A percentile compares a stretch with the other conserved stretches of the same genome.
Evolutionary conservation across 1,140 invertebrate genomes (phyloP).

Genomic region (Ericerus pela): DNA sequence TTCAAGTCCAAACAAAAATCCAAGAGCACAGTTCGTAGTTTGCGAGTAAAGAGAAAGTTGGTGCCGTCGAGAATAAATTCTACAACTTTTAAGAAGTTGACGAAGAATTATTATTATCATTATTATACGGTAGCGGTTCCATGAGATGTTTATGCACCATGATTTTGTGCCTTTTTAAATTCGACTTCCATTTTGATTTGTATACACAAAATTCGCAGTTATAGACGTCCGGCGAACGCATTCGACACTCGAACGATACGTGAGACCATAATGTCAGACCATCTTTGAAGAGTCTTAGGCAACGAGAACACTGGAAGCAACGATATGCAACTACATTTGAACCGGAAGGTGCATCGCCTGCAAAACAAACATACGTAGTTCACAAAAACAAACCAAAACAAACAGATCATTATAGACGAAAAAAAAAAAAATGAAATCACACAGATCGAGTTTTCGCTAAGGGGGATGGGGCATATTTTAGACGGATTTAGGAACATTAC

Average conservation of each 20-base stretch:
- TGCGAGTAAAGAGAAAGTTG: no score
- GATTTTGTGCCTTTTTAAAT: slow-evolving; percentile 13
- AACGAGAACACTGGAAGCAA: slow-evolving; percentile 7
- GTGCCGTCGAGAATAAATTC: no score
- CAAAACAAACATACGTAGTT: slow-evolving; percentile 1
- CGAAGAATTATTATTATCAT: neutral
- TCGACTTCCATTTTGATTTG: slow-evolving; percentile 8
- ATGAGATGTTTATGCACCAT: slow-evolving; percentile 12
- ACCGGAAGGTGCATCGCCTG: slow-evolving; percentile 1
- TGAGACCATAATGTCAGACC: slow-evolving; percentile 25
- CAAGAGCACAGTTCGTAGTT: no score
- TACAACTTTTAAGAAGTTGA: slow-evolving; percentile 4
- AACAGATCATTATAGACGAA: no score
- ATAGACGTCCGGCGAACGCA: slow-evolving; percentile 33
- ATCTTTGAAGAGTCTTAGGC: slow-evolving; percentile 6
- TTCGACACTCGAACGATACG: slow-evolving; percentile 36
- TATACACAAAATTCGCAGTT: slow-evolving; percentile 11
- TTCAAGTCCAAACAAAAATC: no score
- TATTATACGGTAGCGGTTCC: no score
- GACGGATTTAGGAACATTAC: no score
- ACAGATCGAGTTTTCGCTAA: no score
- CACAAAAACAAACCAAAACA: neutral
- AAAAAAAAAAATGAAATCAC: no score
- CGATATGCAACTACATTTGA: slow-evolving; percentile 1
- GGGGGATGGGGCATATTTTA: no score